These are phyloP conservation scores for Hexactinellida sp. DNA, from an alignment of 37 sponge, comb jelly and placozoan species.

Conservation along the genomic window DNA sequence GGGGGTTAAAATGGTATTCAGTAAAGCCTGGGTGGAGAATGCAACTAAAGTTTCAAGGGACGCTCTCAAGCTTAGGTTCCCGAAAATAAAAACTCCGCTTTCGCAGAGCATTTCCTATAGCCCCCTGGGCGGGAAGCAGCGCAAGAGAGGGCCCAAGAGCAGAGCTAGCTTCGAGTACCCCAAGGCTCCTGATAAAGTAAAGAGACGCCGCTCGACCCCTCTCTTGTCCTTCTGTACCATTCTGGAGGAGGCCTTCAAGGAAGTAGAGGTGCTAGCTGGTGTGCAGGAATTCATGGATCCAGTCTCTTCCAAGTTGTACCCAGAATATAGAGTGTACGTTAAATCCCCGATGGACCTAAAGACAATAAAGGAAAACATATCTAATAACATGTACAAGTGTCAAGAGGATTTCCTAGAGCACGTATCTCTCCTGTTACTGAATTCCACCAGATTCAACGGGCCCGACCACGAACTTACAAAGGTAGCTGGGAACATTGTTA, in stretches of 20 bases:
- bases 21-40: conserved; percentile 30
- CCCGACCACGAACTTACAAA: neutral
- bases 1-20: conserved; percentile 74
- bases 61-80: neutral
- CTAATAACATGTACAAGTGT: conserved; percentile 20
- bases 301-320: conserved; percentile 65
- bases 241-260: conserved; percentile 48
- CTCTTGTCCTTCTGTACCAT: conserved; percentile 46
- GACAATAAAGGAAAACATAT: conserved; percentile 71
- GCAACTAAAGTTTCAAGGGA: conserved; percentile 1
- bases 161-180: neutral
- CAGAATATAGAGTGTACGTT: conserved; percentile 86
- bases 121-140: neutral
- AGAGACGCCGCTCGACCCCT: neutral
- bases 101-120: neutral
- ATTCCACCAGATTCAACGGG: neutral
- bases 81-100: neutral
- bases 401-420: conserved; percentile 64
- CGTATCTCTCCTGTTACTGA: neutral
- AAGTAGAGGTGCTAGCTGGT: conserved; percentile 45
- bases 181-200: neutral
- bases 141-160: neutral
- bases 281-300: conserved; percentile 70
- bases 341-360: conserved; percentile 96
- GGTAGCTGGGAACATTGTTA: neutral